A percentile compares a stretch with the other conserved stretches of the same genome.
phyloP scores from a whole-genome alignment of 2,113 vertebrate genomes.

The Notothenia coriiceps region DNA sequence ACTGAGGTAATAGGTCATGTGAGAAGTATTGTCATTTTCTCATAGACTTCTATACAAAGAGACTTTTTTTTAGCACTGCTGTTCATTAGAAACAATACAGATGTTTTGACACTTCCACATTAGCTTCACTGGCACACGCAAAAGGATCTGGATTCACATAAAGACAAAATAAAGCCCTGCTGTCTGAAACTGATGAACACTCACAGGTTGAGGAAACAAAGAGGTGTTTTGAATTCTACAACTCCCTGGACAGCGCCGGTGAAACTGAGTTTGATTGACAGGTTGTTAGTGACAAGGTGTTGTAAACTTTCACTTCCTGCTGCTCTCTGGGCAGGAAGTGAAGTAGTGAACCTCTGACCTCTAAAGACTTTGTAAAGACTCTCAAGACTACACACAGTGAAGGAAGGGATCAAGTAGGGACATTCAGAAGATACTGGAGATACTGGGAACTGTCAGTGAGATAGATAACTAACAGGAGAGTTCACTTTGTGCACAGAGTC shows the following conservation, averaged over 20 bases:
- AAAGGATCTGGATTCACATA: conserved; percentile 10
- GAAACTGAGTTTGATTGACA: conserved; percentile 76
- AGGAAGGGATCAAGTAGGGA: background rate
- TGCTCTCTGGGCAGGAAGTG: conserved; percentile 70
- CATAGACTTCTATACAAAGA: too few species aligned
- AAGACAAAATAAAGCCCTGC: conserved; percentile 65
- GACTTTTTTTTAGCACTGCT: too few species aligned
- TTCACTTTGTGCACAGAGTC: background rate
- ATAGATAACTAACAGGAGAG: background rate
- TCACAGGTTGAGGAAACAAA: conserved; percentile 3
- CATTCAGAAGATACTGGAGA: background rate
- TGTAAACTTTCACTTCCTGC: conserved; percentile 81
- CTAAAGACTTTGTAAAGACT: conserved; percentile 58
- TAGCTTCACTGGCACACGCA: background rate
- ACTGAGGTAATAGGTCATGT: too few species aligned
- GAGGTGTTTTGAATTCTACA: conserved; percentile 73
- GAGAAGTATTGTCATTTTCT: too few species aligned
- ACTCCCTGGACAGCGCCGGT: conserved; percentile 62
- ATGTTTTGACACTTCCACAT: too few species aligned
- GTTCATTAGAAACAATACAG: too few species aligned
- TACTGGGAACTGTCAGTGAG: background rate
- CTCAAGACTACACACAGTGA: conserved; percentile 33
- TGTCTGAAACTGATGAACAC: conserved; percentile 41
- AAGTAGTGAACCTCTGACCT: conserved; percentile 74
- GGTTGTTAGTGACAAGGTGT: conserved; percentile 74